Conservation (phyloP, 2,797 vertebrate genomes). For the Sphenodon punctatus region DNA sequence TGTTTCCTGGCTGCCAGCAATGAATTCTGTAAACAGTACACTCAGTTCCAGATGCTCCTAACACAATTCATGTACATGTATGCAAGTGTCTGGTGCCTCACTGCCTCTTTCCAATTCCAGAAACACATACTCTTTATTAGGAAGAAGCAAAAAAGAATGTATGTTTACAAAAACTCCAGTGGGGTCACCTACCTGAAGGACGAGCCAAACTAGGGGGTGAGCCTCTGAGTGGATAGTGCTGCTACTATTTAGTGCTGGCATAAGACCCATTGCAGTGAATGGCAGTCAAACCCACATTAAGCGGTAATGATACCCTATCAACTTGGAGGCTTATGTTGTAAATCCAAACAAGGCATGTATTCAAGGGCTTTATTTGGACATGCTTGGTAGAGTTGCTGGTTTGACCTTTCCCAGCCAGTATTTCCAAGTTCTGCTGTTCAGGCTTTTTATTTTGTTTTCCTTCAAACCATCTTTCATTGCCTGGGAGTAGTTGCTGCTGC, state of each 20-base stretch:
- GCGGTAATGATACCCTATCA: no score
- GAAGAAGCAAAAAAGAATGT: no score
- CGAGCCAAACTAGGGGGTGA: not conserved
- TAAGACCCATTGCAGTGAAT: no score
- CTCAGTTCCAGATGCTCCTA: not conserved
- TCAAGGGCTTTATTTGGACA: not conserved
- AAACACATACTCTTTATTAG: not conserved
- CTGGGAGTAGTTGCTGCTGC: not conserved
- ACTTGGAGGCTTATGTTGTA: no score
- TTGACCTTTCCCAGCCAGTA: not conserved
- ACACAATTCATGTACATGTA: not conserved
- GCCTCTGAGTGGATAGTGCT: no score
- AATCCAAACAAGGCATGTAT: not conserved
- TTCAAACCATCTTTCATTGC: not conserved
- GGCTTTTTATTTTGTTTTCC: not conserved
- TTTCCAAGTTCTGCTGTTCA: not conserved
- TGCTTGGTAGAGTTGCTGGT: not conserved
- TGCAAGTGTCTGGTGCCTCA: accelerated
- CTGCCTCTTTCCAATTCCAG: accelerated
- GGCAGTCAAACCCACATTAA: no score
- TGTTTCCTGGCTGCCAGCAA: no score
- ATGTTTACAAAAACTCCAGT: accelerated
- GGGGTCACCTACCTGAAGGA: not conserved
- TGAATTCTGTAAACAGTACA: no score
- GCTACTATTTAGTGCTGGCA: no score